Percentiles rank a stretch among this genome's conserved stretches.
Evolutionary conservation across 2,888 invertebrate genomes (phyloP).

Genomic region (Lobophora halterata): DNA sequence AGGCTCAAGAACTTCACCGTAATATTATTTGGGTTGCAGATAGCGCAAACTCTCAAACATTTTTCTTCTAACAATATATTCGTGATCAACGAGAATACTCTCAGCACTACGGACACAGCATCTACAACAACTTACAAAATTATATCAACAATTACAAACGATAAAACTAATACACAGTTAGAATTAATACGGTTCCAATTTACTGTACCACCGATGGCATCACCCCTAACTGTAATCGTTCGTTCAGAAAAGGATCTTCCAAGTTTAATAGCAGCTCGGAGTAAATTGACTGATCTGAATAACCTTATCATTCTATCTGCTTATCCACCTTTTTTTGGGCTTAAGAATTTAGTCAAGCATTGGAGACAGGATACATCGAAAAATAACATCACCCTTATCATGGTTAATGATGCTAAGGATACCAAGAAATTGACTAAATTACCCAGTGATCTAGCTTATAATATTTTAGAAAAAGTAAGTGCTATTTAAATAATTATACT

Average conservation of each 20-base stretch:
- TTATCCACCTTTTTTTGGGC: conserved; percentile 33
- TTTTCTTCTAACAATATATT: conserved; percentile 8
- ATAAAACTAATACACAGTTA: conserved; percentile 20
- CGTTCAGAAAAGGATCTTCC: conserved; percentile 29
- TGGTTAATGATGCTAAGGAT: conserved; percentile 23
- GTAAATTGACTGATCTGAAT: conserved; percentile 21
- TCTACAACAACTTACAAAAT: conserved; percentile 3
- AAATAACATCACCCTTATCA: conserved; percentile 33
- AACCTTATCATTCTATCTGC: conserved; percentile 33
- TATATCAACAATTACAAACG: conserved; percentile 12
- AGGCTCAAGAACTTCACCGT: conserved; percentile 10
- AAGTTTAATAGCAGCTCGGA: conserved; percentile 26
- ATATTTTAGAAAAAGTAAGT: conserved; percentile 33
- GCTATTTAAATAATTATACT: too few species aligned
- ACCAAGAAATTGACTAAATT: conserved; percentile 18
- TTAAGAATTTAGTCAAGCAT: conserved; percentile 31
- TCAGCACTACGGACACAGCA: not conserved
- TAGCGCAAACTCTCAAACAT: conserved; percentile 4
- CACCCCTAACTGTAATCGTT: conserved; percentile 28
- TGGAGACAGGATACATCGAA: conserved; percentile 34
- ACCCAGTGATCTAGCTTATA: conserved; percentile 30
- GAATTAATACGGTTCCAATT: conserved; percentile 32
- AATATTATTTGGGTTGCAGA: conserved; percentile 23
- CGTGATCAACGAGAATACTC: conserved; percentile 8
- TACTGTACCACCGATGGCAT: not conserved